These are phyloP conservation scores for Turnix velox DNA, from an alignment of 2,113 vertebrate genomes.

Conservation along the genomic window DNA sequence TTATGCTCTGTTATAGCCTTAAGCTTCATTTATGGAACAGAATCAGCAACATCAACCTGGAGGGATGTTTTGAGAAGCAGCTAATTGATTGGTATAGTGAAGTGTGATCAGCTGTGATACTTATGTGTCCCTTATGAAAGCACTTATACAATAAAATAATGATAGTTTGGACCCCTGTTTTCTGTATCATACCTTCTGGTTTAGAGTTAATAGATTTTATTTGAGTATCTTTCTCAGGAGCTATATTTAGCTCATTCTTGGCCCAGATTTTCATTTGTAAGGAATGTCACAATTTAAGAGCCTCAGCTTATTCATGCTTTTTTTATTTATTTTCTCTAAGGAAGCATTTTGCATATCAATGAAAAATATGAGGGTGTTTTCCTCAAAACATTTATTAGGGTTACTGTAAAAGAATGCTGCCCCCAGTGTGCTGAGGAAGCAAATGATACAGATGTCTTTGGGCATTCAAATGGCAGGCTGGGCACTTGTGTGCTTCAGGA, in stretches of 20 bases:
- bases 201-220: neutral
- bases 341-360: slow-evolving; percentile 29
- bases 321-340: slow-evolving; percentile 30
- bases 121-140: neutral
- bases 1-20: neutral
- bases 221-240: neutral
- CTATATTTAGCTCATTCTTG: neutral
- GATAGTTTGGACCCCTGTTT: neutral
- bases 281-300: neutral
- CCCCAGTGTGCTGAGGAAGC: neutral
- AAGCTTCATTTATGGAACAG: neutral
- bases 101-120: neutral
- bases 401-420: neutral
- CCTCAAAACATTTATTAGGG: neutral
- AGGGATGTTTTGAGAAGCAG: neutral
- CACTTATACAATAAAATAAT: neutral
- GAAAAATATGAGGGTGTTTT: neutral
- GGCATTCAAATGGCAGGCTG: neutral
- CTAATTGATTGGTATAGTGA: neutral
- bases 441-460: neutral
- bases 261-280: neutral
- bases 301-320: neutral
- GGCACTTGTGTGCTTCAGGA: neutral
- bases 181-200: neutral
- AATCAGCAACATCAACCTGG: neutral